Evolutionary conservation across 2,113 vertebrate genomes (phyloP).

Genomic region (Sitta europaea): DNA sequence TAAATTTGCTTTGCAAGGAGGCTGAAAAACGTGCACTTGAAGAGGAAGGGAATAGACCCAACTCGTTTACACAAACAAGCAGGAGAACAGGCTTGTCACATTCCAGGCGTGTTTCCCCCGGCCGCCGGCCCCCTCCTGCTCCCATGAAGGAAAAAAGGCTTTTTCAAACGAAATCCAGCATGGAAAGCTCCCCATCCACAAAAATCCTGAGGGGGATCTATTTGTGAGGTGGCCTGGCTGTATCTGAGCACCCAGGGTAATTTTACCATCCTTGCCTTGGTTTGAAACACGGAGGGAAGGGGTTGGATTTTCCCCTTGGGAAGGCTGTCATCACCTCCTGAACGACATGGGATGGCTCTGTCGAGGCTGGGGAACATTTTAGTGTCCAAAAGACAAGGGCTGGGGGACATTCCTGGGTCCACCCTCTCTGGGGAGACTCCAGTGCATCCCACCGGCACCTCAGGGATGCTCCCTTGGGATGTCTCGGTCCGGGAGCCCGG

Average conservation of each 20-base stretch:
- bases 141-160: background rate
- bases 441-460: background rate
- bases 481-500: fast-evolving
- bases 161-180: background rate
- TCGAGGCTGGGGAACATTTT: background rate
- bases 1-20: constrained; percentile 68
- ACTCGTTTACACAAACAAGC: constrained; percentile 60
- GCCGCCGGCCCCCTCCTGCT: background rate
- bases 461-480: fast-evolving
- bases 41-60: constrained; percentile 54
- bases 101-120: constrained; percentile 54
- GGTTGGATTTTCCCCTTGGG: background rate
- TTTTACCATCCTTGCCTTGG: background rate
- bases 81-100: constrained; percentile 59
- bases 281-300: fast-evolving
- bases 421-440: fast-evolving
- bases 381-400: fast-evolving
- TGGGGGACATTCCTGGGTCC: background rate
- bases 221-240: background rate
- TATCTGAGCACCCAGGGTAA: background rate
- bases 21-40: constrained; percentile 48
- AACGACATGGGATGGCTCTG: fast-evolving
- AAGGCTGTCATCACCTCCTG: background rate
- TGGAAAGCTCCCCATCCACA: background rate
- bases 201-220: background rate